Evolutionary conservation across 1,140 invertebrate species (phyloP).

Genomic region (Triops cancriformis): DNA sequence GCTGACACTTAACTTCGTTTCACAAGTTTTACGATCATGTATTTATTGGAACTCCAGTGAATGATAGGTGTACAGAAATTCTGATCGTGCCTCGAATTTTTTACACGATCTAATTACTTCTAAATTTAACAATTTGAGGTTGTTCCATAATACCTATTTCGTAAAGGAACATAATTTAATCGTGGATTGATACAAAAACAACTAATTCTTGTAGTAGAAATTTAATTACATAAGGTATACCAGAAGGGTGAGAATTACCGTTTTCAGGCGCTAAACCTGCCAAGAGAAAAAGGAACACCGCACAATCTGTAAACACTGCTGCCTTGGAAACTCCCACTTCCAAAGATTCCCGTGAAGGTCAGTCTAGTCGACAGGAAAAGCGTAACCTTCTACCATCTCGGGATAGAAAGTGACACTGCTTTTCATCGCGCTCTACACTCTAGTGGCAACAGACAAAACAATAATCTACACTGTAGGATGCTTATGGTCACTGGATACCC

Average conservation of each 20-base stretch:
- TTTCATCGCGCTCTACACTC: too few relatives aligned
- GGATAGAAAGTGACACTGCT: too few relatives aligned
- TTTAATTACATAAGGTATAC: background rate
- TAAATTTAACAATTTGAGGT: background rate
- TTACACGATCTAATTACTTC: background rate
- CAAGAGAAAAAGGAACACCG: background rate
- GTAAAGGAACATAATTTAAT: background rate
- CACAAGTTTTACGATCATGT: background rate
- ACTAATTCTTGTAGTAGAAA: background rate
- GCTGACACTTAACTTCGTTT: background rate
- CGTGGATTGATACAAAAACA: background rate
- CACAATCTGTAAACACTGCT: background rate
- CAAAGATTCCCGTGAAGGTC: too few relatives aligned
- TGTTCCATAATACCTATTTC: background rate
- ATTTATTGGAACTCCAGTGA: background rate
- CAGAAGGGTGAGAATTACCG: background rate
- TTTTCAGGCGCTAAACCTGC: background rate
- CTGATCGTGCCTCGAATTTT: background rate
- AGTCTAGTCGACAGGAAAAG: too few relatives aligned
- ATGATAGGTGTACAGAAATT: background rate
- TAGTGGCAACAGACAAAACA: too few relatives aligned
- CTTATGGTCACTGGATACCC: too few relatives aligned
- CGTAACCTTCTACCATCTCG: too few relatives aligned
- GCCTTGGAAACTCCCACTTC: background rate
- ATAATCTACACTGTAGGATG: too few relatives aligned